Evolutionary conservation across 2,888 invertebrate genomes (phyloP).

Genomic region (Antheraea assamensis): DNA sequence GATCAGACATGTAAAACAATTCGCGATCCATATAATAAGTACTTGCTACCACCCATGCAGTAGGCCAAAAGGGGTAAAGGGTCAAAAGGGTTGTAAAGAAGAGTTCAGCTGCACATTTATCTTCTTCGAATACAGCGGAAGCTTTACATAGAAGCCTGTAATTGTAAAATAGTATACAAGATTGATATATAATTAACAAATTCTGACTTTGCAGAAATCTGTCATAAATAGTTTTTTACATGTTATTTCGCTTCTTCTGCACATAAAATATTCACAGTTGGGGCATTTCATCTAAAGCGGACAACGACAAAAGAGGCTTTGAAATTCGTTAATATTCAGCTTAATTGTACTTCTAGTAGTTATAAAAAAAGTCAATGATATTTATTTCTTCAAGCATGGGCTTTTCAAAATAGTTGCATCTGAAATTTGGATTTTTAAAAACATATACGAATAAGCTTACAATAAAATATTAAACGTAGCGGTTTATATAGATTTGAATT

Average conservation of each 20-base stretch:
- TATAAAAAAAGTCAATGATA: no score
- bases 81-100: conserved; percentile 61
- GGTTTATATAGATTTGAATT: no score
- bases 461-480: no score
- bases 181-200: background rate
- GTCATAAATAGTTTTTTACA: background rate
- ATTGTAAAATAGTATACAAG: background rate
- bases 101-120: conserved; percentile 57
- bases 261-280: background rate
- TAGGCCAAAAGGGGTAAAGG: conserved; percentile 58
- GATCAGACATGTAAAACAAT: conserved; percentile 56
- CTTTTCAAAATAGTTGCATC: no score
- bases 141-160: conserved; percentile 65
- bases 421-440: no score
- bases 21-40: conserved; percentile 59
- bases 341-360: no score
- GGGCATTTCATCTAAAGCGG: background rate
- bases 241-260: background rate
- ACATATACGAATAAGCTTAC: no score
- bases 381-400: no score
- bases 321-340: no score
- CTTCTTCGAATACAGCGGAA: conserved; percentile 55
- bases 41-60: conserved; percentile 53
- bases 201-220: background rate
- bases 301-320: no score